These are phyloP conservation scores for Nemotelus nigrinus DNA, from an alignment of 2,888 invertebrate genomes.

Conservation along the genomic window DNA sequence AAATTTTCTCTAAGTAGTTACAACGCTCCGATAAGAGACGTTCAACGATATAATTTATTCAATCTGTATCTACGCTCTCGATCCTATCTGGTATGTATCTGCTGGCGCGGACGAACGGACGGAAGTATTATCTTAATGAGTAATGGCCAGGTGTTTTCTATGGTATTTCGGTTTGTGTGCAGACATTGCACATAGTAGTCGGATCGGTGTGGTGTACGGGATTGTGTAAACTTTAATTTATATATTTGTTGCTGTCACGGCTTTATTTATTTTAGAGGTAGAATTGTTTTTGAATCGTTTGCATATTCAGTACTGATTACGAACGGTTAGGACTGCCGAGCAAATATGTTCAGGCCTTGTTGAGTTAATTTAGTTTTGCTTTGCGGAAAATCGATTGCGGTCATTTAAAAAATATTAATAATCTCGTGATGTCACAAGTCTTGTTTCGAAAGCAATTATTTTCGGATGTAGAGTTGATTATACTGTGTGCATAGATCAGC, in stretches of 20 bases:
- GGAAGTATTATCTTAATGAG: conserved; percentile 33
- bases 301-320: neutral
- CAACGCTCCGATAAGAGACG: conserved; percentile 17
- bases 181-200: neutral
- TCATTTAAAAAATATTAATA: too few species aligned
- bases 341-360: too few species aligned
- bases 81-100: too few species aligned
- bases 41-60: conserved; percentile 27
- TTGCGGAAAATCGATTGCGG: too few species aligned
- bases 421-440: too few species aligned
- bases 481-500: too few species aligned
- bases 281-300: neutral
- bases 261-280: neutral
- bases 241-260: neutral
- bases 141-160: conserved; percentile 34
- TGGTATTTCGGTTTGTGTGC: neutral
- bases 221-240: neutral
- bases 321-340: too few species aligned
- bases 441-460: too few species aligned
- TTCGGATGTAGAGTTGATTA: too few species aligned
- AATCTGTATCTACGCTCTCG: neutral
- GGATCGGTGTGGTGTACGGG: neutral
- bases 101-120: neutral
- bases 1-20: conserved; percentile 26
- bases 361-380: too few species aligned